Base-by-base conservation (phyloP, 2,888 invertebrate genomes). In the Lacanobia oleracea region DNA sequence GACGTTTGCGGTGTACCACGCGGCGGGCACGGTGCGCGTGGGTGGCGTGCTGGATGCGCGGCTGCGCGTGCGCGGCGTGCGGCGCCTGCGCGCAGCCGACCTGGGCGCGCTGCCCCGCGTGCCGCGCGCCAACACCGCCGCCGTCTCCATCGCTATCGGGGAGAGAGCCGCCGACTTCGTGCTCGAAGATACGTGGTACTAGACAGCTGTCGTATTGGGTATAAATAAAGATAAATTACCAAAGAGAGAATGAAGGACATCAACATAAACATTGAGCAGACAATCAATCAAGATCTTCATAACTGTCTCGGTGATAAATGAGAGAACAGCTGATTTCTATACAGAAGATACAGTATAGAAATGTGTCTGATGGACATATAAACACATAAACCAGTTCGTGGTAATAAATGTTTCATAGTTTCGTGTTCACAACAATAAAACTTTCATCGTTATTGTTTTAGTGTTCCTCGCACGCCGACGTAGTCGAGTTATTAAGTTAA, bases 91-190 rank as follows among this genome's bases (percentile, higher is more conserved):
- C 37, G 92, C 87, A 12, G 92, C 90, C 0, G 94, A 94, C 85
- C 86, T 88, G 23, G 83, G 90, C 69, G 91, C 78, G 67, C 56
- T 92, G 78, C 93, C 92, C 3, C 33, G 37, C 3, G 76, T 88
- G 50, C 90, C 91, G 45, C 88, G 91, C 16, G 92, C 88, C 1
- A 93, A 90, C 81, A 91, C 94, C 4, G 93, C 89, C 14, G 93
- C 94, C 9, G 74, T 88, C 1, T 75, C 89, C 51, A 80, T 94
- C 18, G 94, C 93, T 1, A 75, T 94, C 37, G 94, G 93, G 0
- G 94, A 94, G 75, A 86, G 90, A 50, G 76, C 90, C 2, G 89
- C 88, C 0, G 90, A 93, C 64, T 87, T 93, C n/a, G 67, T 91
- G 6, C 53, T 87, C 6, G 65, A 85, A 33, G 84, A 88, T 8